Percentiles rank a stretch among this genome's conserved stretches.
Evolutionary conservation across 2,113 vertebrate genomes (phyloP).

Genomic region (Oncorhynchus masou): DNA sequence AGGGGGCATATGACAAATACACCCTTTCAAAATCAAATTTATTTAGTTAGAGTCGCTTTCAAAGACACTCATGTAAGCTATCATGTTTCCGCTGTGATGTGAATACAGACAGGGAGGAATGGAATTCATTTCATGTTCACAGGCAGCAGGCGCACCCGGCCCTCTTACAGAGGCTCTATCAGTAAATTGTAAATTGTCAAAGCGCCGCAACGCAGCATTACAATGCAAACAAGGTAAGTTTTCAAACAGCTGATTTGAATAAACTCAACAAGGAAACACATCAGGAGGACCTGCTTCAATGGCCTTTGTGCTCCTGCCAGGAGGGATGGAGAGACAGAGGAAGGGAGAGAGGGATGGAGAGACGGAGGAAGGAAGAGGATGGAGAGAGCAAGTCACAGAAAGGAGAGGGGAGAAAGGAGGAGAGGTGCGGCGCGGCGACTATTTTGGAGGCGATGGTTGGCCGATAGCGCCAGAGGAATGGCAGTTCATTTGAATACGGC

Average conservation of each 20-base stretch:
- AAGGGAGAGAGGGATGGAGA: slow-evolving; percentile 11
- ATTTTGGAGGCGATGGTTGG: slow-evolving; percentile 67
- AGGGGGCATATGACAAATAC: slow-evolving; percentile 74
- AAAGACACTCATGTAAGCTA: slow-evolving; percentile 79
- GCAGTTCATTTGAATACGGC: slow-evolving; percentile 82
- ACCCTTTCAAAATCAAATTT: slow-evolving; percentile 79
- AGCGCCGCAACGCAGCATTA: slow-evolving; percentile 68
- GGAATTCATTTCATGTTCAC: slow-evolving; percentile 74
- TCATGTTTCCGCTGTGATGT: slow-evolving; percentile 77
- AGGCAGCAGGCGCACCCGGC: slow-evolving; percentile 28
- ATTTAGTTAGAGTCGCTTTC: slow-evolving; percentile 79
- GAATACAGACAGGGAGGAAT: slow-evolving; percentile 76
- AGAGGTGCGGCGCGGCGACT: slow-evolving; percentile 31
- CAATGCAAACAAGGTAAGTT: slow-evolving; percentile 84
- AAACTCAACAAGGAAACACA: slow-evolving; percentile 75
- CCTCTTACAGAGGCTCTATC: slow-evolving; percentile 67
- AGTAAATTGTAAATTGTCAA: slow-evolving; percentile 78
- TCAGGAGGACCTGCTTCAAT: slow-evolving; percentile 58
- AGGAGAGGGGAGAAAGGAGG: slow-evolving; percentile 1
- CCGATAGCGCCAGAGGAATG: slow-evolving; percentile 75
- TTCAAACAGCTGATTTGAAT: slow-evolving; percentile 84
- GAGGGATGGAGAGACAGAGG: background rate
- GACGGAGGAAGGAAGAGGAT: slow-evolving; percentile 35
- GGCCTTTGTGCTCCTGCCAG: slow-evolving; percentile 66
- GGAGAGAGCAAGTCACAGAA: slow-evolving; percentile 26